These are phyloP conservation scores for Drosophila asahinai DNA, from an alignment of 1,140 invertebrate species.

Conservation along the genomic window DNA sequence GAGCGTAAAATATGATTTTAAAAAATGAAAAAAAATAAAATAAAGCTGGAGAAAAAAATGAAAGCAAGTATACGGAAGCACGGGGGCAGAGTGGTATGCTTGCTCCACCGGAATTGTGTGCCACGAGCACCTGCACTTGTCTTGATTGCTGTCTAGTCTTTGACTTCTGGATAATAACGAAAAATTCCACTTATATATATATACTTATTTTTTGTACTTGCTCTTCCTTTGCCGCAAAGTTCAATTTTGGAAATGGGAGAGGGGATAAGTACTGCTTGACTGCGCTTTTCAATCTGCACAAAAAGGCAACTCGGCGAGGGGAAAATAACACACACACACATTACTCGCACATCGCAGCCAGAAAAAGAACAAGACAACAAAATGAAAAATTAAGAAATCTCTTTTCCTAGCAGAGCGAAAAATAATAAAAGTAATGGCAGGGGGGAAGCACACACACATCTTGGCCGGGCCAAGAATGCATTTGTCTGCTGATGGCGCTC, in stretches of 20 bases:
- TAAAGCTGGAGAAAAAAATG: slow-evolving; percentile 8
- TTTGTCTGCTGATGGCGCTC: slow-evolving; percentile 16
- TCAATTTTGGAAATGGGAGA: slow-evolving; percentile 6
- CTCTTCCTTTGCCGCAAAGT: slow-evolving; percentile 4
- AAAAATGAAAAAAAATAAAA: slow-evolving; percentile 31
- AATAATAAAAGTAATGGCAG: slow-evolving; percentile 63
- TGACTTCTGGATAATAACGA: slow-evolving; percentile 31
- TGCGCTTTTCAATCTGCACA: slow-evolving; percentile 79
- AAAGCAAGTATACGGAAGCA: not conserved
- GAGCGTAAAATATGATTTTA: slow-evolving; percentile 81
- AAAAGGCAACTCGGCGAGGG: slow-evolving; percentile 41
- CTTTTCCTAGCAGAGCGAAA: slow-evolving; percentile 11
- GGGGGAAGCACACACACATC: not conserved
- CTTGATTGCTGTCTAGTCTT: slow-evolving; percentile 63
- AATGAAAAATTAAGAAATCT: slow-evolving; percentile 70
- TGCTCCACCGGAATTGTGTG: not conserved
- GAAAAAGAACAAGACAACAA: slow-evolving; percentile 4
- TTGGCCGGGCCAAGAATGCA: slow-evolving; percentile 19
- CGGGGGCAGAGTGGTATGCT: not conserved
- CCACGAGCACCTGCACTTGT: slow-evolving; percentile 60
- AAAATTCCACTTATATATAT: slow-evolving; percentile 29
- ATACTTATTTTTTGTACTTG: not conserved
- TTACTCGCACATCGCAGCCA: not conserved
- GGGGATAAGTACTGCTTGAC: slow-evolving; percentile 60
- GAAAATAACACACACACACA: slow-evolving; percentile 7